Evolutionary conservation across 2,113 vertebrate species (phyloP).

Genomic region (Pelmatolapia mariae): DNA sequence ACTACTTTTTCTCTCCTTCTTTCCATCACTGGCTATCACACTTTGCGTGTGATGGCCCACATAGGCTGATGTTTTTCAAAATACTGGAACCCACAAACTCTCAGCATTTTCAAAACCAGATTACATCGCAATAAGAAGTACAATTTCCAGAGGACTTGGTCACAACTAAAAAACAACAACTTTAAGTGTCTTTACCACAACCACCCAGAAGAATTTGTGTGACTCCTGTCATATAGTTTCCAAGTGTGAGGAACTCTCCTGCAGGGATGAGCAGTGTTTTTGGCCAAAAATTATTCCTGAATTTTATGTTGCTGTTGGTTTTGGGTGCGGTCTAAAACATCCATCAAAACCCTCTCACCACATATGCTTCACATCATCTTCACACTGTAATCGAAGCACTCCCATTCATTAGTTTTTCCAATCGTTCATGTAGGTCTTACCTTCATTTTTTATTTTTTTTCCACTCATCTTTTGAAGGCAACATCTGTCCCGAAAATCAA

Average conservation of each 20-base stretch:
- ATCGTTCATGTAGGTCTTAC: neutral
- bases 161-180: neutral
- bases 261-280: neutral
- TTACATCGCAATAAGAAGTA: neutral
- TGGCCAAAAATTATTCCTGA: neutral
- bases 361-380: neutral
- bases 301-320: neutral
- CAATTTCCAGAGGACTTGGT: neutral
- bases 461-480: neutral
- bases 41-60: neutral
- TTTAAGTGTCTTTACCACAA: neutral
- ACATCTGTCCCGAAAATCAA: conserved; percentile 6
- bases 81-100: neutral
- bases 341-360: neutral
- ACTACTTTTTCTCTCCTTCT: neutral
- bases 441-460: neutral
- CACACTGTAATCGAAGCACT: neutral
- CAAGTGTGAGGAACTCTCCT: neutral
- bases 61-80: neutral
- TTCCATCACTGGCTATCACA: neutral
- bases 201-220: neutral
- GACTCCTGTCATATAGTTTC: neutral
- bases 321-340: neutral
- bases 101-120: neutral
- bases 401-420: neutral